These are phyloP conservation scores for Drosophila tripunctata DNA, from an alignment of 2,888 invertebrate genomes.

Conservation along the genomic window DNA sequence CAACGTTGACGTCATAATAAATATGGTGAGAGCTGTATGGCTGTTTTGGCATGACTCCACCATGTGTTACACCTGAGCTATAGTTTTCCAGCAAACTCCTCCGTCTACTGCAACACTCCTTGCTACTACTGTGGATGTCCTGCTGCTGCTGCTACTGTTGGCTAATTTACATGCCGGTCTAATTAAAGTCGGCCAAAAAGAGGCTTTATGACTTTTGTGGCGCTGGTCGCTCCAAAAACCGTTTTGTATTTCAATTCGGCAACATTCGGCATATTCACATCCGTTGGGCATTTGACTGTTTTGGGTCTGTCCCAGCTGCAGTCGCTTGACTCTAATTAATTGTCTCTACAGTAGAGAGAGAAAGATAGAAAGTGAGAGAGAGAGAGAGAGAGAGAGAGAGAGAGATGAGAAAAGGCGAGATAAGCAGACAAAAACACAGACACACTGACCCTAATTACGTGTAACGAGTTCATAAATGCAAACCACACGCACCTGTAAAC, in stretches of 20 bases:
- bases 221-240: constrained; percentile 42
- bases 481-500: constrained; percentile 63
- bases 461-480: constrained; percentile 78
- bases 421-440: constrained; percentile 30
- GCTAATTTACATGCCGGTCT: constrained; percentile 73
- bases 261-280: constrained; percentile 28
- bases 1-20: constrained; percentile 36
- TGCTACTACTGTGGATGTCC: constrained; percentile 4
- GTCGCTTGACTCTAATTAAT: constrained; percentile 65
- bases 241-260: constrained; percentile 76
- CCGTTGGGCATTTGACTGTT: constrained; percentile 32
- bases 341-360: constrained; percentile 51
- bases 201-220: constrained; percentile 73
- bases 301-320: constrained; percentile 22
- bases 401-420: constrained; percentile 16
- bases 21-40: constrained; percentile 35
- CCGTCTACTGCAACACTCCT: background rate
- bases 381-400: background rate
- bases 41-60: background rate
- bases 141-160: constrained; percentile 17
- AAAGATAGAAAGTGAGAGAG: background rate
- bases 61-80: constrained; percentile 49
- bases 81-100: background rate
- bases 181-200: constrained; percentile 69
- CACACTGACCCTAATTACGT: constrained; percentile 76